Evolutionary conservation across 2,113 vertebrate species (phyloP).

Genomic region (Sinocyclocheilus rhinocerous): DNA sequence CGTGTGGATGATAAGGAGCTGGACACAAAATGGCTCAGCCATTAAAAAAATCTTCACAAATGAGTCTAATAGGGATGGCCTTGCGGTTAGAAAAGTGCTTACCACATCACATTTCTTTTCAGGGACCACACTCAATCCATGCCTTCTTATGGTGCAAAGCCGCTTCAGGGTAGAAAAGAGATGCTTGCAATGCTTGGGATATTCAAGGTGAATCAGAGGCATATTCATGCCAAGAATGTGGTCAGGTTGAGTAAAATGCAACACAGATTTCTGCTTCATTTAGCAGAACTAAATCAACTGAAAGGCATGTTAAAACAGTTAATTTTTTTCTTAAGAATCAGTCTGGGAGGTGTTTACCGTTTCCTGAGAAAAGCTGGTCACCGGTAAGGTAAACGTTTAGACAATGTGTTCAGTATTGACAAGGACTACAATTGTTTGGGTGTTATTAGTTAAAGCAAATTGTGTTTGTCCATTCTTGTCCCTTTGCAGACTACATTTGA

Average conservation of each 20-base stretch:
- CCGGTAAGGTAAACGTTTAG: constrained; percentile 27
- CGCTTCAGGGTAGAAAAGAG: not conserved
- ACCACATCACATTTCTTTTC: constrained; percentile 3
- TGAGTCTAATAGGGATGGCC: not conserved
- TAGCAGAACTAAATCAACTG: not conserved
- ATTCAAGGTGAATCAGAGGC: not conserved
- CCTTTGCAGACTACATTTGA: not conserved
- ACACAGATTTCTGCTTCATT: not conserved
- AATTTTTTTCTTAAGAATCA: not conserved
- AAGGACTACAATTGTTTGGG: not conserved
- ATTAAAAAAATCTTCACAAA: constrained; percentile 18
- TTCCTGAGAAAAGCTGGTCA: constrained; percentile 14
- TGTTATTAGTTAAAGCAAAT: not conserved
- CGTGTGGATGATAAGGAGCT: not conserved
- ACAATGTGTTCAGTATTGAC: not conserved
- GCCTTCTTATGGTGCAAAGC: not conserved
- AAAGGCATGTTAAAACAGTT: constrained; percentile 9
- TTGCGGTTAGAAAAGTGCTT: not conserved
- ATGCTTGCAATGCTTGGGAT: not conserved
- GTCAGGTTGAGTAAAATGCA: not conserved
- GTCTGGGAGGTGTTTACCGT: constrained; percentile 27
- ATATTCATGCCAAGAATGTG: not conserved
- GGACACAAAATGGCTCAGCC: not conserved
- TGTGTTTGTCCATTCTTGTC: not conserved
- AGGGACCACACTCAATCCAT: not conserved